Evolutionary conservation across 2,888 invertebrate genomes (phyloP), one percentile per base, ranked within the genome.

Genomic region (Stenchaetothrips biformis): DNA sequence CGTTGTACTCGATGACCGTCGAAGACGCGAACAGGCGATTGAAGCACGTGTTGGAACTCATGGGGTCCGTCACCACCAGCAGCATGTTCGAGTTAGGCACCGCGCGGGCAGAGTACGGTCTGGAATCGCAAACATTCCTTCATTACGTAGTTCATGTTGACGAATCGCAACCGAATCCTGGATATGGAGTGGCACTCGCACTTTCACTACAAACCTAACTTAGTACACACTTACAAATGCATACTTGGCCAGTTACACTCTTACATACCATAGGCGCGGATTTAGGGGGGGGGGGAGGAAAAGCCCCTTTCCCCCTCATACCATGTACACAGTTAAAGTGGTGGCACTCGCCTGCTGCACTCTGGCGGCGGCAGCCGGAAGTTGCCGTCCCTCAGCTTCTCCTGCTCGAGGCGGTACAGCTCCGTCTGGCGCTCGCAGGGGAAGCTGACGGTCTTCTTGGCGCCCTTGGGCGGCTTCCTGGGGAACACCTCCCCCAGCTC

Each of bases 61-160:
- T 85, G 0, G 89, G 88, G 84, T 94, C 90, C 7, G 95, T 91
- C 18, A 94, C 93, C 78, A 95, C 90, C 82, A 96, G 87, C 53
- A 95, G 85, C 81, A 96, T 88, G 88, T 96, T 96, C 37, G 94
- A 94, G 84, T 92, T 90, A 0, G 92, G 91, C 62, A 96, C 91
- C 84, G 91, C 90, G 83, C 93, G 90, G 0, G 94, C 90, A 86
- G 91, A 92, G 86, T 92, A 94, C 4, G 90, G 90, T 80, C 91
- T 89, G 83, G 82, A 86, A 85, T 74, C 37, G 37, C 37, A 2
- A 37, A 37, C 1, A 37, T 37, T 37, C 1, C 1, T 37, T 37
- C 37, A 37, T 37, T 37, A 37, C 37, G 4, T 4, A 37, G 4
- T 2, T 37, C 37, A 37, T 4, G 37, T 4, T 37, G 37, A 37